Conservation (phyloP, 2,888 invertebrate genomes). For the Anticlea derivata region DNA sequence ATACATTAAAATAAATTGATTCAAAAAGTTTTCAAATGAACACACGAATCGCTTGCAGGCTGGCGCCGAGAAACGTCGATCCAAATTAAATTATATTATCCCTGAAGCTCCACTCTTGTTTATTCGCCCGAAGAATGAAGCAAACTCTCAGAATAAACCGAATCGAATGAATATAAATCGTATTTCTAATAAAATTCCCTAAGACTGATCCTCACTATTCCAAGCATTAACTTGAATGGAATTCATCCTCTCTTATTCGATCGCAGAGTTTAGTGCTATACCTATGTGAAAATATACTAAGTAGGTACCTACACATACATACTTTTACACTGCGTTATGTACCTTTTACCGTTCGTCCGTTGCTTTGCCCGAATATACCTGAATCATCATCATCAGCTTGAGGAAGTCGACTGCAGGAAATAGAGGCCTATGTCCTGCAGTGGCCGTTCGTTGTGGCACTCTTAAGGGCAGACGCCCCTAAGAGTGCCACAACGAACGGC, state of each 20-base stretch:
- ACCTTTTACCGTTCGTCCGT: no score
- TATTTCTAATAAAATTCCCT: conserved; percentile 3
- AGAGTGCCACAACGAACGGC: no score
- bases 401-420: no score
- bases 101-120: conserved; percentile 3
- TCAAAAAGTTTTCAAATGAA: neutral
- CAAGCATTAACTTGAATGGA: conserved; percentile 21
- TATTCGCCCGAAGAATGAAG: conserved; percentile 15
- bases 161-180: conserved; percentile 15
- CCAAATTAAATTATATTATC: conserved; percentile 5
- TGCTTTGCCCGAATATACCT: no score
- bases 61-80: no score
- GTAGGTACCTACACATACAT: no score
- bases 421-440: no score
- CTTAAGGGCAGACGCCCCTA: no score
- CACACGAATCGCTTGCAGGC: no score
- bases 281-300: neutral
- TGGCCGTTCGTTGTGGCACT: no score
- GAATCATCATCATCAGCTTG: no score
- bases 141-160: conserved; percentile 8
- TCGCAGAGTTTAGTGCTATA: neutral
- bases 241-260: conserved; percentile 10
- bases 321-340: no score
- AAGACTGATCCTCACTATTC: conserved; percentile 4
- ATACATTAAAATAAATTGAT: neutral